Conservation (phyloP, 2,797 vertebrate species). For the Oryzias dopingdopingensis region DNA sequence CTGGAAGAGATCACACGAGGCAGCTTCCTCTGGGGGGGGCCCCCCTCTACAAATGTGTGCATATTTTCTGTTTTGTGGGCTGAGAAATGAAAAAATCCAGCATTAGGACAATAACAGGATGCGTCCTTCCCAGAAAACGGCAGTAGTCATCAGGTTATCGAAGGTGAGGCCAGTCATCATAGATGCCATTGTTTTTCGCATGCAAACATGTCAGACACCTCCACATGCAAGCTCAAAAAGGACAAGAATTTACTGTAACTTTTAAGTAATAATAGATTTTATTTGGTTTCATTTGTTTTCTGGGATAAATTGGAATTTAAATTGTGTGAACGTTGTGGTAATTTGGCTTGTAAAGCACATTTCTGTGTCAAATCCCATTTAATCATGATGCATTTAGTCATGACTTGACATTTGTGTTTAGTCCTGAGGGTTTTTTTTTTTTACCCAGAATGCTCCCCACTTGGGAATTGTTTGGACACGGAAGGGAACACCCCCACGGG, state of each 20-base stretch:
- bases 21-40: slow-evolving; percentile 35
- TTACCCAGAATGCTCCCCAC: slow-evolving; percentile 33
- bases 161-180: slow-evolving; percentile 31
- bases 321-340: background rate
- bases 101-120: slow-evolving; percentile 71
- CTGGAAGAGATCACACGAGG: slow-evolving; percentile 49
- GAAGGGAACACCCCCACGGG: slow-evolving; percentile 55
- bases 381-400: slow-evolving; percentile 31
- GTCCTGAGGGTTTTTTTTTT: slow-evolving; percentile 32
- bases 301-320: background rate
- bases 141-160: slow-evolving; percentile 66
- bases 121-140: slow-evolving; percentile 59
- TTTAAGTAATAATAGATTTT: background rate
- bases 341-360: slow-evolving; percentile 4
- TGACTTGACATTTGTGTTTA: slow-evolving; percentile 57
- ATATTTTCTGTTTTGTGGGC: slow-evolving; percentile 20
- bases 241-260: too few relatives aligned
- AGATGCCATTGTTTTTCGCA: slow-evolving; percentile 52
- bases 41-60: slow-evolving; percentile 16
- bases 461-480: slow-evolving; percentile 33
- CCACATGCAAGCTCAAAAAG: slow-evolving; percentile 4
- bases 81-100: slow-evolving; percentile 26
- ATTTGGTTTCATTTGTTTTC: background rate
- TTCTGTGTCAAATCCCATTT: slow-evolving; percentile 46
- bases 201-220: slow-evolving; percentile 26